Conservation (phyloP, 2,888 invertebrate species). For the Lasiommata megera region DNA sequence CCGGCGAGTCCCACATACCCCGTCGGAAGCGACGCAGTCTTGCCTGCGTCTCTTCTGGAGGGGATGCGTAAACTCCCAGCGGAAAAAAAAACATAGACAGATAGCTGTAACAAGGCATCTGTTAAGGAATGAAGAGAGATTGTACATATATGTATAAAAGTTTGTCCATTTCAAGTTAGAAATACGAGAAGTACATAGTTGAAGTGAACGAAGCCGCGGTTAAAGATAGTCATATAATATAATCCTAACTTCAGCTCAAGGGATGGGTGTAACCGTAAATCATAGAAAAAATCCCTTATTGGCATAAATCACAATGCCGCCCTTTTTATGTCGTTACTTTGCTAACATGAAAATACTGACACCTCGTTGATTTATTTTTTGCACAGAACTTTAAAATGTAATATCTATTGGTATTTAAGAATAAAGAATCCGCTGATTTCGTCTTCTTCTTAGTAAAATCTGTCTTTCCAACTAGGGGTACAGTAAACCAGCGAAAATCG, state of each 20-base stretch:
- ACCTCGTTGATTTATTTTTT: slow-evolving; percentile 20
- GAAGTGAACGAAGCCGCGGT: neutral
- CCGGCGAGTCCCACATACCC: too few species aligned
- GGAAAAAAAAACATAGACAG: too few species aligned
- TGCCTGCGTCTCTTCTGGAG: too few species aligned
- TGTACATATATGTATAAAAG: neutral
- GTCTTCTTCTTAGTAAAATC: too few species aligned
- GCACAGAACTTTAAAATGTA: too few species aligned
- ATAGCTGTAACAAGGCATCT: too few species aligned
- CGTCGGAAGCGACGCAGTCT: too few species aligned
- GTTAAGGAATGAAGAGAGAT: neutral
- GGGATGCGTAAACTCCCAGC: too few species aligned
- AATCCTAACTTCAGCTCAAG: slow-evolving; percentile 21
- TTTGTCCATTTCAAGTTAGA: neutral
- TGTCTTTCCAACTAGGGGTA: too few species aligned
- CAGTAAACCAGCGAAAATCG: too few species aligned
- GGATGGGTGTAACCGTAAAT: slow-evolving; percentile 25
- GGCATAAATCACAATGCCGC: slow-evolving; percentile 33
- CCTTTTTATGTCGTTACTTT: slow-evolving; percentile 32
- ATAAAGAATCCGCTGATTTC: too few species aligned
- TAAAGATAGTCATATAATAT: slow-evolving; percentile 6
- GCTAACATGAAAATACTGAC: slow-evolving; percentile 18
- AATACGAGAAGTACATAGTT: neutral
- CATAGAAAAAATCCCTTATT: slow-evolving; percentile 28
- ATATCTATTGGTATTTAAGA: too few species aligned